phyloP scores from a whole-genome alignment of 2,888 invertebrate genomes.

The Chamaedrilus cognettii region DNA sequence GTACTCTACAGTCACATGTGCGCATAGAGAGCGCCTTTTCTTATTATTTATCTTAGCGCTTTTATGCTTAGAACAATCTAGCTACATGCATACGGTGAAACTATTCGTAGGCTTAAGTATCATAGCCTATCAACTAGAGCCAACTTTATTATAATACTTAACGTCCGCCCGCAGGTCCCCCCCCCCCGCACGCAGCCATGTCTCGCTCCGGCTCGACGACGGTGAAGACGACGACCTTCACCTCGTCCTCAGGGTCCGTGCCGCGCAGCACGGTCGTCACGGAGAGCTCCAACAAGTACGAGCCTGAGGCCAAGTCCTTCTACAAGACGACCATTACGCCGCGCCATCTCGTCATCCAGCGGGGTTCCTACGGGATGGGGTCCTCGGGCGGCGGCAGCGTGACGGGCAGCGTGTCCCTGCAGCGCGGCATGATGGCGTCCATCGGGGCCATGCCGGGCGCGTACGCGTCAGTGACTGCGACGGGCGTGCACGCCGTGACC shows the following conservation, averaged over 20 bases:
- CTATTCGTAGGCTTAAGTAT: too few relatives aligned
- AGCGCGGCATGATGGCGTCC: background rate
- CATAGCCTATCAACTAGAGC: too few relatives aligned
- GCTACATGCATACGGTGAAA: too few relatives aligned
- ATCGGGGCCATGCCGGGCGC: conserved; percentile 16
- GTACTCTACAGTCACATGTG: too few relatives aligned
- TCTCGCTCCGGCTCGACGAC: conserved; percentile 2
- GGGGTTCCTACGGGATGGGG: conserved; percentile 22
- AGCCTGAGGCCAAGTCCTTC: conserved; percentile 4
- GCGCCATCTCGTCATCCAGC: conserved; percentile 31
- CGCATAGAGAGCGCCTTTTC: too few relatives aligned
- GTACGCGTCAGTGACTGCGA: conserved; percentile 37
- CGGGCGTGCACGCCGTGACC: conserved; percentile 43
- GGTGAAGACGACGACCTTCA: conserved; percentile 20
- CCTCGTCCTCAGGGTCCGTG: conserved; percentile 7
- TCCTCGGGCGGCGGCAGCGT: background rate
- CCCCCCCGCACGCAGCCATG: conserved; percentile 5
- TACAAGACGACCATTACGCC: conserved; percentile 27
- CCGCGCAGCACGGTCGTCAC: conserved; percentile 9
- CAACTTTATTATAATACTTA: too few relatives aligned
- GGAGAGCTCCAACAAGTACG: conserved; percentile 11
- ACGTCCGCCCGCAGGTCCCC: too few relatives aligned
- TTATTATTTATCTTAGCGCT: too few relatives aligned
- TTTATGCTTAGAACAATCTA: too few relatives aligned
- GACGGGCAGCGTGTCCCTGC: conserved; percentile 10